These are phyloP conservation scores for Resseliella maxima DNA, from an alignment of 2,888 invertebrate genomes.

Conservation along the genomic window DNA sequence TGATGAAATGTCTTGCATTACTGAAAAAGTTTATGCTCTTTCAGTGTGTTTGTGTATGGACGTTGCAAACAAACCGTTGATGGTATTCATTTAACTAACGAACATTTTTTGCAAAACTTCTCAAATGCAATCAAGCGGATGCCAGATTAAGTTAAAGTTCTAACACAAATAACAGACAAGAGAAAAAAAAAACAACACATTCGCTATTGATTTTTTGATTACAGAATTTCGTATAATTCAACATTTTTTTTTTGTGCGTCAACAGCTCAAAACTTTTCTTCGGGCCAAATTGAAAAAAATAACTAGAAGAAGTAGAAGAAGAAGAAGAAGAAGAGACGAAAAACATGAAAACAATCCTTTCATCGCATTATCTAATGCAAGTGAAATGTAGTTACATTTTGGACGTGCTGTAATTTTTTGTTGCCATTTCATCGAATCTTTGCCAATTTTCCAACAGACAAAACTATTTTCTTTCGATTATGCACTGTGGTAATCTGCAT, in stretches of 20 bases:
- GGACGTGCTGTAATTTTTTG: background rate
- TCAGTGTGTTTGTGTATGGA: too few species aligned
- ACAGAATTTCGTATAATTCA: background rate
- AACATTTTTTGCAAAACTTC: background rate
- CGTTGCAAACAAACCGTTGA: background rate
- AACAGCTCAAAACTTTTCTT: background rate
- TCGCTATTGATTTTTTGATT: background rate
- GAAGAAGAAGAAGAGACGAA: background rate
- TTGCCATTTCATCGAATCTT: background rate
- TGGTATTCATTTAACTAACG: background rate
- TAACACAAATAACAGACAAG: too few species aligned
- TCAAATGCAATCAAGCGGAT: background rate
- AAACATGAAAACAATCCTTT: background rate
- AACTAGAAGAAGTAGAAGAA: too few species aligned
- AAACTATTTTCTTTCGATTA: background rate
- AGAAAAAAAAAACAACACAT: background rate
- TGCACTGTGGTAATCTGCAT: conserved; percentile 5
- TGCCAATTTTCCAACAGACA: background rate
- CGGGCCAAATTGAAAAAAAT: too few species aligned
- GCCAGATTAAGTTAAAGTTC: background rate
- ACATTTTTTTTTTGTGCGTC: background rate
- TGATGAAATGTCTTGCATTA: background rate
- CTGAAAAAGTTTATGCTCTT: background rate
- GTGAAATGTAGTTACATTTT: too few species aligned
- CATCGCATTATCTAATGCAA: background rate